Conservation (phyloP, 2,113 vertebrate species). For the Podarcis raffonei region DNA sequence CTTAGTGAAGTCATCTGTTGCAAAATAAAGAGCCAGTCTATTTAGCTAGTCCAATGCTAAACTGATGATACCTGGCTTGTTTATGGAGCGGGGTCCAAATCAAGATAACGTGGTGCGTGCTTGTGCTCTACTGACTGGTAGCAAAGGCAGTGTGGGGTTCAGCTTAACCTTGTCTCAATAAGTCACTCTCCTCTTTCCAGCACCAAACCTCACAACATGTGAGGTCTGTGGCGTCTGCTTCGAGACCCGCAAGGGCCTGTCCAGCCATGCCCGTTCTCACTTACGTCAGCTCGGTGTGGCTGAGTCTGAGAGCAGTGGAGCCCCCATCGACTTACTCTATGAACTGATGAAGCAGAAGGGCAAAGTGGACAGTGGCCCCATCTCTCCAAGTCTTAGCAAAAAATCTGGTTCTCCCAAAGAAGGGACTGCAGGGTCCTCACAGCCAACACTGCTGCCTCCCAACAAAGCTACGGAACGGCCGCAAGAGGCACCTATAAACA, state of each 20-base stretch:
- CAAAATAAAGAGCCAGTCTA: neutral
- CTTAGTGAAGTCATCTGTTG: neutral
- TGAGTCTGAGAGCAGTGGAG: constrained; percentile 87
- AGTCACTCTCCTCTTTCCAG: constrained; percentile 61
- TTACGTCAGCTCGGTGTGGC: constrained; percentile 88
- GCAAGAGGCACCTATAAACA: constrained; percentile 72
- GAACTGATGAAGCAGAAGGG: constrained; percentile 87
- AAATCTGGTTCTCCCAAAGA: constrained; percentile 73
- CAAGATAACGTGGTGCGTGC: neutral
- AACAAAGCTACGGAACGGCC: constrained; percentile 58
- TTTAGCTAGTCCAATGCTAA: neutral
- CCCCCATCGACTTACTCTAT: constrained; percentile 88
- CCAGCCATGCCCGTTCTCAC: constrained; percentile 92
- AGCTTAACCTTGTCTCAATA: constrained; percentile 36
- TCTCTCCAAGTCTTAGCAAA: constrained; percentile 66
- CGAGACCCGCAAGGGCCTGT: constrained; percentile 88
- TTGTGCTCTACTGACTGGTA: constrained; percentile 11
- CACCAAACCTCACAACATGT: constrained; percentile 84
- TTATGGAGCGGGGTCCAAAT: neutral
- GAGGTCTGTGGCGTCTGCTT: constrained; percentile 89
- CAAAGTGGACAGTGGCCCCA: constrained; percentile 61
- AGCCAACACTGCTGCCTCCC: constrained; percentile 61
- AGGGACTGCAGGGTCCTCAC: constrained; percentile 38
- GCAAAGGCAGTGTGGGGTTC: constrained; percentile 18
- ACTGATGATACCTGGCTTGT: neutral